Conservation (phyloP, 2,888 invertebrate genomes). For the Noctua janthe region DNA sequence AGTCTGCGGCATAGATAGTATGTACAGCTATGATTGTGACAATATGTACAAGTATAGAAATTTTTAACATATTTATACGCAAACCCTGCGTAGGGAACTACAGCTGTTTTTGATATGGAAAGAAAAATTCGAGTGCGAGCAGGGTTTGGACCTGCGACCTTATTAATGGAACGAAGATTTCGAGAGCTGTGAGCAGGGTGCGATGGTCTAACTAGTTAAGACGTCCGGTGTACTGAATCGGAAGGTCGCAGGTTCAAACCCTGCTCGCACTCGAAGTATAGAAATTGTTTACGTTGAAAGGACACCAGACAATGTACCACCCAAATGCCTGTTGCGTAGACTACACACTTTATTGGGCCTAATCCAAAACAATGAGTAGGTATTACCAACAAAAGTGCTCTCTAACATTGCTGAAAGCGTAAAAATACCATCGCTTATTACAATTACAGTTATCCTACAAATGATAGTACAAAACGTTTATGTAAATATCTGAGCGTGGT, state of each 20-base stretch:
- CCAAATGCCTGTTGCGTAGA: slow-evolving; percentile 2
- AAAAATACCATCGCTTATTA: slow-evolving; percentile 23
- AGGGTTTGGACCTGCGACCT: too few relatives aligned
- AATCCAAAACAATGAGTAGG: slow-evolving; percentile 21
- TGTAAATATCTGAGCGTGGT: slow-evolving; percentile 38
- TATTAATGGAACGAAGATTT: too few relatives aligned
- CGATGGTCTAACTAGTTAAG: too few relatives aligned
- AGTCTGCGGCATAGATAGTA: not conserved
- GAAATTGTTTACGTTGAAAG: not conserved
- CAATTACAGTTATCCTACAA: slow-evolving; percentile 34
- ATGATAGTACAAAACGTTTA: slow-evolving; percentile 45
- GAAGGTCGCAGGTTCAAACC: too few relatives aligned
- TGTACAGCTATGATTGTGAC: not conserved
- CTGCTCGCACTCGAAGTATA: too few relatives aligned
- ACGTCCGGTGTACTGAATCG: too few relatives aligned
- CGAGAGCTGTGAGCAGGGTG: too few relatives aligned
- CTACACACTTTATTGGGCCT: slow-evolving; percentile 10
- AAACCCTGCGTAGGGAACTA: too few relatives aligned
- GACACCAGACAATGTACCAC: not conserved
- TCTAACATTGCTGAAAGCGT: not conserved
- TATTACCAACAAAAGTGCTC: not conserved
- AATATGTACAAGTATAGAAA: not conserved
- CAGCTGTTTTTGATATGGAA: too few relatives aligned
- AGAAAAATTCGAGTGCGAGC: too few relatives aligned
- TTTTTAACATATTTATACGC: too few relatives aligned